Base-by-base conservation (phyloP, 2,888 invertebrate genomes). In the Caenorhabditis japonica region DNA sequence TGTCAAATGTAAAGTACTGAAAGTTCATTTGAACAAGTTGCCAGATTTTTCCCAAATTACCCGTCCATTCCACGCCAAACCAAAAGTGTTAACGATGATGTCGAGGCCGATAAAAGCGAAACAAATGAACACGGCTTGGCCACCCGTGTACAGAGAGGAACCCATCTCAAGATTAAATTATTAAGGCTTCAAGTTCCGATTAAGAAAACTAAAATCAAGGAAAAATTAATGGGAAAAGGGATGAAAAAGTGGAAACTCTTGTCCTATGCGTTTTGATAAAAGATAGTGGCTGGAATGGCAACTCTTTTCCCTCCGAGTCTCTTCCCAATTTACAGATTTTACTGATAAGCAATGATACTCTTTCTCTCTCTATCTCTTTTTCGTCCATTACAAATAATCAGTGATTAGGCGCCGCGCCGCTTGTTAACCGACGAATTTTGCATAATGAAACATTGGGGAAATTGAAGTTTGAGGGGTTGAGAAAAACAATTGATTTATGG, bases 1-100 rank as follows among this genome's bases (percentile, higher is more conserved):
- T 86, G 58, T 82, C 84, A 43, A 81, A 56, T 12, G 83, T 81
- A 68, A 86, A 86, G 49, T 80, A 78, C 66, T 79, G 60, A 41
- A 77, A 62, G 17, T 3, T n/a, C n/a, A n/a, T n/a, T n/a, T n/a
- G n/a, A n/a, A n/a, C n/a, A n/a, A n/a, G n/a, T n/a, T n/a, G n/a
- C n/a, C n/a, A n/a, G n/a, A n/a, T n/a, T n/a, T n/a, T n/a, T n/a
- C n/a, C n/a, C n/a, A n/a, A n/a, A n/a, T 5, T 19, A 72, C 75
- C 47, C 61, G 64, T 61, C 77, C 77, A 56, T 79, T 79, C 79
- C 79, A 79, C 2, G 79, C 79, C 15, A 79, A 34, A 13, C 79
- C 79, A 30, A 79, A 77, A 30, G 75, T 34, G 19, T 75, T 79
- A 47, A 80, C 80, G 33, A 49, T 17, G 10, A 77, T 7, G 25